Evolutionary conservation across 1,140 invertebrate genomes (phyloP).

Genomic region (Monochamus saltuarius): DNA sequence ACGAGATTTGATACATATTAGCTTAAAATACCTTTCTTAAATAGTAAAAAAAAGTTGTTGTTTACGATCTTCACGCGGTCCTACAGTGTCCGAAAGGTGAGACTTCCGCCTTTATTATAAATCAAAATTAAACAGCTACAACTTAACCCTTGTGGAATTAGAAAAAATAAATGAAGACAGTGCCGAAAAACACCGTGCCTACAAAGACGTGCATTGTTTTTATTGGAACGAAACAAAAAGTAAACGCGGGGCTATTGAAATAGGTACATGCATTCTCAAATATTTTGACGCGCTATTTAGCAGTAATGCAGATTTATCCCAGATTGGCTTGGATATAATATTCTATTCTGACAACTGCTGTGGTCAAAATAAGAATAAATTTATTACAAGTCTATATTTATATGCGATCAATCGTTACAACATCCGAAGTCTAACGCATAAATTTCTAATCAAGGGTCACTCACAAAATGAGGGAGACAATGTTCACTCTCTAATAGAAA

Average conservation of each 20-base stretch:
- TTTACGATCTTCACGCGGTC: conserved; percentile 6
- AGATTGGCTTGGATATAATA: conserved; percentile 31
- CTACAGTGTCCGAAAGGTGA: conserved; percentile 3
- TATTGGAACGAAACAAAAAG: conserved; percentile 13
- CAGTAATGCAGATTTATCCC: background rate
- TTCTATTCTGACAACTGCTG: conserved; percentile 48
- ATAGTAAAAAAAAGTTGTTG: no score
- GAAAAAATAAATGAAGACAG: conserved; percentile 2
- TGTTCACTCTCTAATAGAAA: conserved; percentile 40
- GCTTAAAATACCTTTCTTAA: no score
- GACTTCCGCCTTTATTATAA: conserved; percentile 7
- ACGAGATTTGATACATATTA: no score
- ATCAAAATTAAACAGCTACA: conserved; percentile 5
- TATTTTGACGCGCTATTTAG: conserved; percentile 36
- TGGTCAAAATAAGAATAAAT: conserved; percentile 1
- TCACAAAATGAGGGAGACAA: conserved; percentile 43
- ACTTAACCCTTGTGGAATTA: conserved; percentile 4
- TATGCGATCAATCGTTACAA: background rate
- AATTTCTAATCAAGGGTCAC: conserved; percentile 3
- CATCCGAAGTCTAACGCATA: conserved; percentile 4
- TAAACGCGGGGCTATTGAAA: conserved; percentile 47
- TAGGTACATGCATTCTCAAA: conserved; percentile 47
- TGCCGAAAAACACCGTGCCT: conserved; percentile 1
- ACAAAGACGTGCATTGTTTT: conserved; percentile 5
- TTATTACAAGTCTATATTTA: conserved; percentile 8